phyloP scores from a whole-genome alignment of 2,113 vertebrate species.

The Mola mola region DNA sequence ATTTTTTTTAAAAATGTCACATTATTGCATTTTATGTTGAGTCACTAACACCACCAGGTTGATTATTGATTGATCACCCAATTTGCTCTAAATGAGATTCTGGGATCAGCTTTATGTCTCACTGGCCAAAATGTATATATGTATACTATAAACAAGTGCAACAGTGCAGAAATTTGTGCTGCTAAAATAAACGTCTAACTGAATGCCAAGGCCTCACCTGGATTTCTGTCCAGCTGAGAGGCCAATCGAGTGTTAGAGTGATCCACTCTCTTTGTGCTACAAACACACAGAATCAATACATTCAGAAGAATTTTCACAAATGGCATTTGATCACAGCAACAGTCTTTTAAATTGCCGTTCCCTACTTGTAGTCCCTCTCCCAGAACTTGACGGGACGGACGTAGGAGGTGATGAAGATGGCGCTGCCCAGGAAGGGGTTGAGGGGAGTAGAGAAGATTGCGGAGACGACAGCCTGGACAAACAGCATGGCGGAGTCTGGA shows the following conservation, averaged over 20 bases:
- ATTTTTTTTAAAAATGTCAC: background rate
- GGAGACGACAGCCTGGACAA: conserved; percentile 88
- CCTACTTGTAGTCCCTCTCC: conserved; percentile 93
- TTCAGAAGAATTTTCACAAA: background rate
- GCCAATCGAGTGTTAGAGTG: conserved; percentile 91
- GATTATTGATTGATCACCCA: no score
- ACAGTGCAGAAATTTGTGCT: no score
- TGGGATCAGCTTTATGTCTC: no score
- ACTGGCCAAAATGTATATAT: no score
- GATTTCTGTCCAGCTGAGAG: conserved; percentile 91
- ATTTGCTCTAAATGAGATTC: background rate
- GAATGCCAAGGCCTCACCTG: conserved; percentile 71
- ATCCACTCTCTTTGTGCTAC: conserved; percentile 90
- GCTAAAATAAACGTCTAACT: background rate
- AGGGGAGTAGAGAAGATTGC: conserved; percentile 90
- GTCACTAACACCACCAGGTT: background rate
- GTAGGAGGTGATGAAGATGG: conserved; percentile 92
- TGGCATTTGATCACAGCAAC: background rate
- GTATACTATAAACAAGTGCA: background rate
- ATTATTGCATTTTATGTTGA: background rate
- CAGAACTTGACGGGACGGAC: conserved; percentile 92
- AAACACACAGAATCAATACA: background rate
- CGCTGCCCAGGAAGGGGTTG: conserved; percentile 90
- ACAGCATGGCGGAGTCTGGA: conserved; percentile 91
- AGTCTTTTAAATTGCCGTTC: background rate